Evolutionary conservation across 2,797 vertebrate species (phyloP), one percentile per base, ranked within the genome.

Genomic region (Scyliorhinus canicula): DNA sequence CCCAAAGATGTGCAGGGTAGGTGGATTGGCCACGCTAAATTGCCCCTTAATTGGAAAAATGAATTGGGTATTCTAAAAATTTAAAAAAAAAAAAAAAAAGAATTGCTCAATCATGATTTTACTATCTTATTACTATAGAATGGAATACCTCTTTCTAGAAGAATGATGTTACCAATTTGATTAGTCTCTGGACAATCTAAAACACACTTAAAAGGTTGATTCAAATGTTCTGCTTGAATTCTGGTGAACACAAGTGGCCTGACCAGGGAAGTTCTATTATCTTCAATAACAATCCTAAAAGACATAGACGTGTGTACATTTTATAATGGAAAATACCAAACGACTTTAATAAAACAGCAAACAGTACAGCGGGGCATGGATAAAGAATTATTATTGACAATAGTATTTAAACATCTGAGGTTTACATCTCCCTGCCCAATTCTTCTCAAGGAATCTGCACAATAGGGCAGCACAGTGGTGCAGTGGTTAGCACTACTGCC

Each of bases 141-240:
- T 52, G 28, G 2, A 84, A 47, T 77, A 96, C 95, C 90, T 55
- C 97, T 97, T 96, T 95, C 96, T 94, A 96, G 94, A 95, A 98
- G 67, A 95, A 96, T 96, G 95, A 97, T 96, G 84, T 9, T 94
- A 95, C 96, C 96, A 0, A 0, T 95, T 14, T 95, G 93, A 0
- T 4, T 55, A 31, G 40, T 74, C 84, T 90, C 95, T 21, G 95
- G 40, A 0, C 85, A 55, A 90, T 11, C 21, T 52, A 97, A 95
- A 28, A 95, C 88, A 50, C 97, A 98, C 93, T 95, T 96, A 95
- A 97, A 98, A 95, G 95, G 95, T 95, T 40, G 40, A 69, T 95
- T 94, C 52, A 97, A 84, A 95, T 97, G 95, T 0, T 96, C 93
- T 0, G 96, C 96, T 95, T 95, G 96, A 77, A 97, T 86, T n/a